phyloP scores from a whole-genome alignment of 1,140 invertebrate species.

The Colletes latitarsis region DNA sequence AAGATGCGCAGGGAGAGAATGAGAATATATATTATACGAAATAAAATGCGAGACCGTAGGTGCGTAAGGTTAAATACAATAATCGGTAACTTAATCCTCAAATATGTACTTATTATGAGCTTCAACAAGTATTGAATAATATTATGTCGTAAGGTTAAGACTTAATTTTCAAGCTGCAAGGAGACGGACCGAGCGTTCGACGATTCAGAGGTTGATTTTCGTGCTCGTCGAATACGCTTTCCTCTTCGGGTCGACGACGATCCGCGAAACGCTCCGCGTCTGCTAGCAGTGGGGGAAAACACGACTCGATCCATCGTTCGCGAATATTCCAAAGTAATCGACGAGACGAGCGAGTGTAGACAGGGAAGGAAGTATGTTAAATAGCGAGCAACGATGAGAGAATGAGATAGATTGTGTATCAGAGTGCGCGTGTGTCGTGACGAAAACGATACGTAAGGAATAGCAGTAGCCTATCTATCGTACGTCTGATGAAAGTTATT shows the following conservation, averaged over 20 bases:
- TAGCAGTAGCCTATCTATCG: slow-evolving; percentile 58
- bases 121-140: slow-evolving; percentile 80
- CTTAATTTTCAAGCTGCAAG: slow-evolving; percentile 25
- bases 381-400: slow-evolving; percentile 13
- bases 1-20: slow-evolving; percentile 10
- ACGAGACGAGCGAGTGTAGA: slow-evolving; percentile 6
- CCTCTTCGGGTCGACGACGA: neutral
- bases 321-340: slow-evolving; percentile 29
- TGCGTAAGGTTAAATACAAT: slow-evolving; percentile 69
- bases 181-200: slow-evolving; percentile 17
- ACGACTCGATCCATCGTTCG: neutral
- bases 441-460: slow-evolving; percentile 61
- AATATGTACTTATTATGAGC: slow-evolving; percentile 80
- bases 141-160: slow-evolving; percentile 71
- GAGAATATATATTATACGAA: slow-evolving; percentile 22
- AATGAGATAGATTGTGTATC: slow-evolving; percentile 19
- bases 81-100: slow-evolving; percentile 75
- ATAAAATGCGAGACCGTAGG: slow-evolving; percentile 28
- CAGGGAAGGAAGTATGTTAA: neutral
- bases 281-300: neutral
- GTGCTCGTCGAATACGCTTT: neutral
- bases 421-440: slow-evolving; percentile 23
- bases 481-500: slow-evolving; percentile 67
- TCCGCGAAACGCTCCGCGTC: no score
- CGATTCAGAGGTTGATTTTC: neutral